A percentile compares a stretch with the other conserved stretches of the same genome.
Conservation (phyloP, 2,888 invertebrate species). For the Fragum fragum region DNA sequence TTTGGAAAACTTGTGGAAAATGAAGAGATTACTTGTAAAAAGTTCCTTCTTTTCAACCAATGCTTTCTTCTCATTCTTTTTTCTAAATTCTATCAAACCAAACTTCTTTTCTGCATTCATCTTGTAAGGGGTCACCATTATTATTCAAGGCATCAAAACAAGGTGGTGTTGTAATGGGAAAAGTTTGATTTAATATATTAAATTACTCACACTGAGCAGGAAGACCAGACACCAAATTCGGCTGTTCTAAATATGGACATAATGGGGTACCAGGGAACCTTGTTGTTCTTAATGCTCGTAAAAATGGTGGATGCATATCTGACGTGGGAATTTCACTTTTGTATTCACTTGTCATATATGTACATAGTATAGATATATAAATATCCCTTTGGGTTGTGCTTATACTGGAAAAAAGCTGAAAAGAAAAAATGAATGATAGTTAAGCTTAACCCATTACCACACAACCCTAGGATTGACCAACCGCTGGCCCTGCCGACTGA, state of each 20-base stretch:
- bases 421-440: constrained; percentile 24
- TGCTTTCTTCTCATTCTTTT: no score
- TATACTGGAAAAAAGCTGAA: constrained; percentile 77
- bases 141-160: no score
- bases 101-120: no score
- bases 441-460: no score
- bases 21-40: no score
- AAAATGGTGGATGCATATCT: constrained; percentile 79
- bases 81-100: no score
- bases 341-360: constrained; percentile 76
- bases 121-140: no score
- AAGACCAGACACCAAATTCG: constrained; percentile 82
- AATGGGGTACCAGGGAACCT: constrained; percentile 73
- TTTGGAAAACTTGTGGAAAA: no score
- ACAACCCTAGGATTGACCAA: neutral
- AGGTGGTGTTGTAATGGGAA: no score
- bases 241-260: constrained; percentile 82
- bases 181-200: no score
- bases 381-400: constrained; percentile 58
- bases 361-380: constrained; percentile 75
- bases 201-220: constrained; percentile 82
- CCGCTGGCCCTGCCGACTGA: no score
- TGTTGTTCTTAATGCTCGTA: constrained; percentile 79
- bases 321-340: constrained; percentile 77
- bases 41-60: no score